Conservation (phyloP, 2,888 invertebrate species). For the Drosophila anomelani region DNA sequence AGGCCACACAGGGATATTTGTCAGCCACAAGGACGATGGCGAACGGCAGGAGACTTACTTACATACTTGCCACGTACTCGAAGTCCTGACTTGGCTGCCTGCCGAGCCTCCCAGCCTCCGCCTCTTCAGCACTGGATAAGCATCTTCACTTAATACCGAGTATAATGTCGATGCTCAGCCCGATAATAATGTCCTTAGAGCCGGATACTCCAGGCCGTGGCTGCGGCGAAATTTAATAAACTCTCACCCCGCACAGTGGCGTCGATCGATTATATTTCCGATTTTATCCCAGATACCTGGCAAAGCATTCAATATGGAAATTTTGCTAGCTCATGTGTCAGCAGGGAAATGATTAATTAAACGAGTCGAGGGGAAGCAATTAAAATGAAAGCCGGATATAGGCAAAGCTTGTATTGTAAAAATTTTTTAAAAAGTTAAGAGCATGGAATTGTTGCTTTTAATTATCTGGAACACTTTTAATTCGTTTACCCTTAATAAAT, state of each 20-base stretch:
- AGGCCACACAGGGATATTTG: conserved; percentile 66
- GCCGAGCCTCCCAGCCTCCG: conserved; percentile 14
- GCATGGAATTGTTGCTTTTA: no score
- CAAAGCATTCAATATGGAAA: conserved; percentile 11
- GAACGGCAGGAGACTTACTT: conserved; percentile 42
- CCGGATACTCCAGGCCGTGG: conserved; percentile 21
- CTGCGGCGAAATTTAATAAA: conserved; percentile 70
- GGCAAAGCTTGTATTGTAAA: neutral
- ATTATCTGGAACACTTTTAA: neutral
- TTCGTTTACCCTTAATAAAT: neutral
- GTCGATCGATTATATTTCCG: conserved; percentile 29
- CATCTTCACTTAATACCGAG: conserved; percentile 78
- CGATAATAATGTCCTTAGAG: conserved; percentile 76
- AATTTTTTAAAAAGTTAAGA: neutral
- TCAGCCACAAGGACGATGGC: conserved; percentile 44
- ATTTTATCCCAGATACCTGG: conserved; percentile 25
- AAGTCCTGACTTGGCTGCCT: conserved; percentile 32
- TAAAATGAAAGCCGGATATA: neutral
- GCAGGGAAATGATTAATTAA: conserved; percentile 29
- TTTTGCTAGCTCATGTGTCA: conserved; percentile 61
- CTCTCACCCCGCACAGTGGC: conserved; percentile 45
- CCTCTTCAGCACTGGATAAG: conserved; percentile 60
- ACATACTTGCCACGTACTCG: conserved; percentile 61
- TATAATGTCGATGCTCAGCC: conserved; percentile 74
- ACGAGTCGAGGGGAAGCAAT: neutral